Evolutionary conservation across 2,113 vertebrate species (phyloP), one percentile per base, ranked within the genome.

Genomic region (Calidris pygmaea): DNA sequence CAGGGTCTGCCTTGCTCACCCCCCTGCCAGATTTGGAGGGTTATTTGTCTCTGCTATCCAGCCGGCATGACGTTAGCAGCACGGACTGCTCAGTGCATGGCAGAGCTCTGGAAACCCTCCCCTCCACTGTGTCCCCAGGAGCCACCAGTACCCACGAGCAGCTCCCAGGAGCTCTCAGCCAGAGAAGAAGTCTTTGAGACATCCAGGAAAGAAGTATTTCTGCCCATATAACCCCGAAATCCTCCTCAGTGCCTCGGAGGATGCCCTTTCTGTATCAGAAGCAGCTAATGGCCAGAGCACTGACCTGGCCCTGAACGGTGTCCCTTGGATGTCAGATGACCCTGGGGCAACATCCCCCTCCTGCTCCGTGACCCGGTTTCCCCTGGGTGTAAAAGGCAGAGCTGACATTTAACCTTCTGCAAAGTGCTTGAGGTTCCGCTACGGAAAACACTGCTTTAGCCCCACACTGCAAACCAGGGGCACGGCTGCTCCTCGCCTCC

Each of bases 351-450:
- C 52, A 65, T 86, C 67, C 19, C n/a, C 9, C 35, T 85, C 50
- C 76, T 86, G 72, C 77, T 78, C 85, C 8, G 1, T 71, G 85
- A 93, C 92, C 89, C 22, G 13, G 7, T 83, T 93, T 86, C 89
- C 76, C 89, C 0, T 18, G 47, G 48, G 39, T 70, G 32, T 74
- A 89, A 56, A 83, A 63, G 21, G 55, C 87, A 87, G 87, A 79
- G 45, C 20, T 95, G 94, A 93, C 90, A 87, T 84, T 93, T 95
- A 87, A 90, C 90, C 94, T 93, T 24, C 26, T 7, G 30, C 26
- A 21, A 87, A 93, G 77, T 53, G 67, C 83, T n/a, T 27, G 20
- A 45, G 56, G 72, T 83, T 91, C 77, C 48, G 1, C 66, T 45
- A 7, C 2, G 3, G 65, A 60, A 82, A 87, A 55, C 0, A 7